A percentile compares a stretch with the other conserved stretches of the same genome.
These are phyloP conservation scores for Daubentonia madagascariensis DNA, from an alignment of 2,113 vertebrate genomes.

Conservation along the genomic window DNA sequence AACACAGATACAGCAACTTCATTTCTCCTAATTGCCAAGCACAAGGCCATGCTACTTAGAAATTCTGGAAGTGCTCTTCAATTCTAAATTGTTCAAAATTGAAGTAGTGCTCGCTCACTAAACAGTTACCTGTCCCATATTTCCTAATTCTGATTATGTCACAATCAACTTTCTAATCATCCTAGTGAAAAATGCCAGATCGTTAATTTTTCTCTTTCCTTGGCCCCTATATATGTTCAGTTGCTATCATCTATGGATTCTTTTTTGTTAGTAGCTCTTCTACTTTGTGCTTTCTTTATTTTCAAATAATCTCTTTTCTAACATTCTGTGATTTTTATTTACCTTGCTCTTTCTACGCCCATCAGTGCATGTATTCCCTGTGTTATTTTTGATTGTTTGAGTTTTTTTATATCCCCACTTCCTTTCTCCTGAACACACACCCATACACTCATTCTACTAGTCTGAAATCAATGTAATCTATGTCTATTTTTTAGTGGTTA, in stretches of 20 bases:
- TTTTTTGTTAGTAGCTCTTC: neutral
- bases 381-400: neutral
- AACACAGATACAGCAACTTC: neutral
- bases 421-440: neutral
- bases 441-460: neutral
- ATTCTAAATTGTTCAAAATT: neutral
- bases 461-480: neutral
- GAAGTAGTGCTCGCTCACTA: neutral
- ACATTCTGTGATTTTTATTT: neutral
- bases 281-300: neutral
- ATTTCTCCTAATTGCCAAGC: neutral
- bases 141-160: neutral
- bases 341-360: neutral
- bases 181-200: neutral
- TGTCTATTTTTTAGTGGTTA: neutral
- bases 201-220: neutral
- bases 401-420: neutral
- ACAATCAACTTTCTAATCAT: neutral
- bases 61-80: neutral
- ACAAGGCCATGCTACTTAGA: neutral
- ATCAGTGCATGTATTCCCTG: neutral
- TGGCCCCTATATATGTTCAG: neutral
- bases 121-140: neutral
- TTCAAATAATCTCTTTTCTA: neutral
- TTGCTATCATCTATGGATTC: neutral